These are phyloP conservation scores for Drosophila funebris DNA, from an alignment of 1,140 invertebrate species.

Conservation along the genomic window DNA sequence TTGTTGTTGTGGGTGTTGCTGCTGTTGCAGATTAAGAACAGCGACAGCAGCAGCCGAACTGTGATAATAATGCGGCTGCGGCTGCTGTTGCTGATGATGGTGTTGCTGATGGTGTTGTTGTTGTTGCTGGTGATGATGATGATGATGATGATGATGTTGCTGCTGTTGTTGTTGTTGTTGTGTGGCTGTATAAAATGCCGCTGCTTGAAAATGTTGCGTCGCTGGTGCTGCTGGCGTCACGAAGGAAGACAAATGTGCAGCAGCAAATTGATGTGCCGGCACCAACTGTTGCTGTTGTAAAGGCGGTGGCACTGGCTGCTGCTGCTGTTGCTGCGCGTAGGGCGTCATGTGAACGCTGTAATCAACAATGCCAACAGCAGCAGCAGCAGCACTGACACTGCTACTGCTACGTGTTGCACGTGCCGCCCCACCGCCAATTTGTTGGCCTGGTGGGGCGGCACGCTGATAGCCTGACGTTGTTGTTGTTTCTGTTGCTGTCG, in stretches of 20 bases:
- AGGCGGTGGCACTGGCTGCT: constrained; percentile 39
- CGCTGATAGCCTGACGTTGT: constrained; percentile 67
- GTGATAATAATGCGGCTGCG: constrained; percentile 70
- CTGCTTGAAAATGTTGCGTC: constrained; percentile 57
- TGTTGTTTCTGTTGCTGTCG: constrained; percentile 27
- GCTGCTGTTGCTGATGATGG: constrained; percentile 44
- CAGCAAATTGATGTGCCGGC: constrained; percentile 62
- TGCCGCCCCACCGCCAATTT: constrained; percentile 51
- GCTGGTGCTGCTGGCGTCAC: constrained; percentile 56
- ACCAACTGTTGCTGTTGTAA: constrained; percentile 44
- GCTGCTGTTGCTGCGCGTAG: constrained; percentile 53
- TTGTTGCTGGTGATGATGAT: constrained; percentile 62
- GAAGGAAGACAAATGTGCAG: constrained; percentile 71
- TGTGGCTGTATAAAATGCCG: constrained; percentile 57
- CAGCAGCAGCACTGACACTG: constrained; percentile 2
- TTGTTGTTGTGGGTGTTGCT: constrained; percentile 54
- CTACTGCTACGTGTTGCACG: constrained; percentile 66
- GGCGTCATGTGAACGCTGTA: constrained; percentile 60
- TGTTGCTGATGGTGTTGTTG: constrained; percentile 57
- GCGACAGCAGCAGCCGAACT: constrained; percentile 65
- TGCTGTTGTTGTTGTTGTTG: constrained; percentile 62
- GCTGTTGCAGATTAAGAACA: constrained; percentile 45
- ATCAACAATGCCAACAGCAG: constrained; percentile 59
- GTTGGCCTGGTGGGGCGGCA: constrained; percentile 61
- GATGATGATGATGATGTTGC: constrained; percentile 47